phyloP scores from a whole-genome alignment of 37 sponge, comb jelly and placozoan genomes.

The Eunapius fragilis region DNA sequence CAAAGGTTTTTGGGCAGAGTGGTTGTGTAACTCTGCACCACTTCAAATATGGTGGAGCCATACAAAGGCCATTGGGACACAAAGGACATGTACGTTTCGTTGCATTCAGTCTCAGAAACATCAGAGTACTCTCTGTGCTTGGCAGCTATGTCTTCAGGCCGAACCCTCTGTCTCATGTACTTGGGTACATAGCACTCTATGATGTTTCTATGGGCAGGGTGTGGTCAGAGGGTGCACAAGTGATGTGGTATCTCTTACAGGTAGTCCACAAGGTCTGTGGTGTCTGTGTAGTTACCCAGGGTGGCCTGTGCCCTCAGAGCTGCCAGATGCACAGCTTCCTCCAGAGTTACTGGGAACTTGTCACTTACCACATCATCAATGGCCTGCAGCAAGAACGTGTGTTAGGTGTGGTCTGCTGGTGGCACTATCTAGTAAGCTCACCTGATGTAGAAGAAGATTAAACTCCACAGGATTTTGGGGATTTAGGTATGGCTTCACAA shows the following conservation, averaged over 20 bases:
- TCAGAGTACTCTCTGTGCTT: conserved; percentile 73
- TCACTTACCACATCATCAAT: conserved; percentile 89
- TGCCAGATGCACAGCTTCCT: conserved; percentile 86
- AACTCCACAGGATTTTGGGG: conserved; percentile 82
- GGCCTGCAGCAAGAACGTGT: conserved; percentile 41
- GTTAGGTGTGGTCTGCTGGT: no score
- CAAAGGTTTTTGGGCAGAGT: conserved; percentile 96
- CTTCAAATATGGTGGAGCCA: conserved; percentile 96
- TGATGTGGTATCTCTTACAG: conserved; percentile 34
- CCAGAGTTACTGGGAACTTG: conserved; percentile 77
- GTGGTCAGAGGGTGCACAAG: not conserved
- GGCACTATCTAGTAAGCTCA: not conserved
- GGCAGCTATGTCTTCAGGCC: conserved; percentile 77
- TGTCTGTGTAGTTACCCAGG: conserved; percentile 71
- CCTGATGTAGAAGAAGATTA: conserved; percentile 87
- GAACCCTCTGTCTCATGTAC: conserved; percentile 73
- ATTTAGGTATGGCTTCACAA: conserved; percentile 84
- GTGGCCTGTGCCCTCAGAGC: conserved; percentile 87
- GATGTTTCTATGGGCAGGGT: conserved; percentile 53
- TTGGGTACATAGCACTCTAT: conserved; percentile 81
- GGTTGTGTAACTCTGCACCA: conserved; percentile 88
- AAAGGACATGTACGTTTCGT: conserved; percentile 84
- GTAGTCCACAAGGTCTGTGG: conserved; percentile 64
- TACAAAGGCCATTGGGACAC: conserved; percentile 88
- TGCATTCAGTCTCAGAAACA: conserved; percentile 69